Evolutionary conservation across 1,140 invertebrate genomes (phyloP).

Genomic region (Drosophila kohkoa): DNA sequence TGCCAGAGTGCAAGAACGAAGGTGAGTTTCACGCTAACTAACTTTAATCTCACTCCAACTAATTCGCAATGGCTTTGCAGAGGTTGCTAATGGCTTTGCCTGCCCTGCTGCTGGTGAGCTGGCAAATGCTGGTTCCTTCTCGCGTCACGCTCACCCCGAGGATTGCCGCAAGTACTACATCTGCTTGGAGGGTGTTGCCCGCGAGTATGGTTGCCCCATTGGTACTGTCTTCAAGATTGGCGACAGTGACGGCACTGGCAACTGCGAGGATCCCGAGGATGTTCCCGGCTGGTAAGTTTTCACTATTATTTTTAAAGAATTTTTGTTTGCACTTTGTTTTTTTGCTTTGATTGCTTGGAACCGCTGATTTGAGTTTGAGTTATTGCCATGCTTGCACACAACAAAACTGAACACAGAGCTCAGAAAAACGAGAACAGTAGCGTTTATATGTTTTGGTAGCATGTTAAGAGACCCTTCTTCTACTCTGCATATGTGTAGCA

Average conservation of each 20-base stretch:
- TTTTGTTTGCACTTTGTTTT: conserved; percentile 47
- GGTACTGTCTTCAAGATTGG: conserved; percentile 98
- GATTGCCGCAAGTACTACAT: conserved; percentile 98
- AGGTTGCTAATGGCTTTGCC: conserved; percentile 94
- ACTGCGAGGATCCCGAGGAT: conserved; percentile 96
- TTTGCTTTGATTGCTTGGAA: conserved; percentile 61
- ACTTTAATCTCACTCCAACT: background rate
- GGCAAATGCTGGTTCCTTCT: conserved; percentile 94
- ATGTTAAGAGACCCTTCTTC: background rate
- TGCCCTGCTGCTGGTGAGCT: conserved; percentile 94
- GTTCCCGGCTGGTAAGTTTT: conserved; percentile 96
- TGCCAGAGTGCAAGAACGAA: conserved; percentile 95
- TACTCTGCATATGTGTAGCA: no score
- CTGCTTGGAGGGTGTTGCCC: conserved; percentile 94
- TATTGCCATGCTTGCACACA: conserved; percentile 57
- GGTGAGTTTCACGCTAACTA: conserved; percentile 86
- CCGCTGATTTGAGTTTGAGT: conserved; percentile 28
- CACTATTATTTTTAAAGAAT: background rate
- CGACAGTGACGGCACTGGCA: conserved; percentile 93
- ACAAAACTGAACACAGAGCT: conserved; percentile 1
- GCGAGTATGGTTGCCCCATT: conserved; percentile 97
- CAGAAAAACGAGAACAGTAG: conserved; percentile 1
- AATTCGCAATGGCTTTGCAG: conserved; percentile 86
- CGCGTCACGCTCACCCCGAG: conserved; percentile 96
- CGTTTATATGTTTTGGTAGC: background rate